A percentile compares a stretch with the other conserved stretches of the same genome.
Conservation (phyloP, 2,113 vertebrate species). For the Python bivittatus region DNA sequence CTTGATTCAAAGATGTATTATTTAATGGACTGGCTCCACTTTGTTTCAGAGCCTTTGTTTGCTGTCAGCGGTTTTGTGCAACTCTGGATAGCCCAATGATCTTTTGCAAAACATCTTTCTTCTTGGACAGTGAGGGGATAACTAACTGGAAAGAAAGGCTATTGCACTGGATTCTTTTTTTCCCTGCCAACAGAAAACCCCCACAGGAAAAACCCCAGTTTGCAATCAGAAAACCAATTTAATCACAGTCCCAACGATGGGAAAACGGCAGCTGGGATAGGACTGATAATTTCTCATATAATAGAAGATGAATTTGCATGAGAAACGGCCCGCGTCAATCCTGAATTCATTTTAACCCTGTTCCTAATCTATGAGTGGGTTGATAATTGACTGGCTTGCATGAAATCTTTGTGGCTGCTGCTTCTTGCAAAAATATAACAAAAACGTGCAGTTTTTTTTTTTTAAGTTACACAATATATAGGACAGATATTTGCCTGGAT, state of each 20-base stretch:
- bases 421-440: not conserved
- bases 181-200: not conserved
- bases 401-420: not conserved
- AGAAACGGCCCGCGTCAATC: conserved; percentile 15
- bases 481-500: conserved; percentile 11
- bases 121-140: not conserved
- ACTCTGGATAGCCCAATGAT: too few species aligned
- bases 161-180: not conserved
- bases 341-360: not conserved
- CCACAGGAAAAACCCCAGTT: not conserved
- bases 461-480: not conserved
- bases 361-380: not conserved
- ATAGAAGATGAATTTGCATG: not conserved
- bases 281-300: not conserved
- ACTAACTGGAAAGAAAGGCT: not conserved
- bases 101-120: not conserved
- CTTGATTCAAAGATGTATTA: too few species aligned
- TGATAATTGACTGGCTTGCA: not conserved
- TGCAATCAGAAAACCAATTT: not conserved
- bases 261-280: not conserved
- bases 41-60: too few species aligned
- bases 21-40: too few species aligned
- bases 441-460: not conserved
- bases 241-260: not conserved
- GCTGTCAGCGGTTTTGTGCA: too few species aligned